Conservation (phyloP, 2,888 invertebrate species). For the Anticlea derivata region DNA sequence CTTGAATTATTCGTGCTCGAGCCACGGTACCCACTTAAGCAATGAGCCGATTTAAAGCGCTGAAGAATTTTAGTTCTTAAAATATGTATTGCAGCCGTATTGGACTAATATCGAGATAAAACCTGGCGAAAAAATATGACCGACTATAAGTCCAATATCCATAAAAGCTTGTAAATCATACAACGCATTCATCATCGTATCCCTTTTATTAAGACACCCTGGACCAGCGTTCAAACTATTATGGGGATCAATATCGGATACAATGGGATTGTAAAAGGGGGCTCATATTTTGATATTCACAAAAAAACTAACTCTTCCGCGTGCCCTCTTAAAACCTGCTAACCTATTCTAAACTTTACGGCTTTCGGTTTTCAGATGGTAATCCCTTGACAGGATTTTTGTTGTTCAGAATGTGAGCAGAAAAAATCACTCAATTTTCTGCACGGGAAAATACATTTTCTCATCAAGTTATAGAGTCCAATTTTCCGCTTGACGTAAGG, state of each 20-base stretch:
- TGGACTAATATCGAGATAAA: too few relatives aligned
- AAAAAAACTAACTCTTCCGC: conserved; percentile 79
- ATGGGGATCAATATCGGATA: conserved; percentile 81
- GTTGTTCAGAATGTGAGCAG: conserved; percentile 68
- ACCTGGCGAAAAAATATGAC: conserved; percentile 14
- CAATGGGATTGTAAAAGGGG: conserved; percentile 82
- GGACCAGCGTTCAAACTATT: conserved; percentile 79
- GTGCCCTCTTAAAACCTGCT: conserved; percentile 51
- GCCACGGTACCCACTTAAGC: too few relatives aligned
- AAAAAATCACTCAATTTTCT: conserved; percentile 53
- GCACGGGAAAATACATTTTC: conserved; percentile 46
- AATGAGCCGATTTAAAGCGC: too few relatives aligned
- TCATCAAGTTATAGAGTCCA: conserved; percentile 42
- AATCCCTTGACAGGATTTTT: conserved; percentile 61
- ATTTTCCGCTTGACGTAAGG: conserved; percentile 43
- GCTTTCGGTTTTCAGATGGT: conserved; percentile 56
- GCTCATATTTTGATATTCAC: conserved; percentile 83
- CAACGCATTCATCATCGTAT: conserved; percentile 61
- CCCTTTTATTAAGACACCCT: conserved; percentile 74
- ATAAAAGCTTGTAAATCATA: conserved; percentile 43
- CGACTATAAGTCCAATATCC: neutral
- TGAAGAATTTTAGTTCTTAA: too few relatives aligned
- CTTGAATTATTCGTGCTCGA: too few relatives aligned
- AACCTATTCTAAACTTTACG: conserved; percentile 49
- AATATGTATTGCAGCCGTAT: too few relatives aligned